These are phyloP conservation scores for Glyptemys insculpta DNA, from an alignment of 2,797 vertebrate genomes.

Conservation along the genomic window DNA sequence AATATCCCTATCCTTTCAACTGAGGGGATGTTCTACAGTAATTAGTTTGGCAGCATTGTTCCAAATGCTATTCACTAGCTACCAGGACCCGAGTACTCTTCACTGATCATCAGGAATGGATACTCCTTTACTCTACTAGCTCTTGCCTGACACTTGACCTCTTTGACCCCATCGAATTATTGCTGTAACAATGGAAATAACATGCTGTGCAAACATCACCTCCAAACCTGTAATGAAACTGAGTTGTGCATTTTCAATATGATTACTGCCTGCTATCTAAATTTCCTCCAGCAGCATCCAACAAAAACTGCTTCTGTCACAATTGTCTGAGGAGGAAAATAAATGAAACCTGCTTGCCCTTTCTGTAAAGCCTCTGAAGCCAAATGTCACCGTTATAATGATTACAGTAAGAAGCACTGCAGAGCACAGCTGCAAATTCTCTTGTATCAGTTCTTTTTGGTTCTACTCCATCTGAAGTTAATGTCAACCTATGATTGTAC, in stretches of 20 bases:
- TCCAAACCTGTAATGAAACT: not conserved
- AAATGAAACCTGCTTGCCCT: not conserved
- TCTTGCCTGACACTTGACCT: not conserved
- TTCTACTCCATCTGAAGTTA: not conserved
- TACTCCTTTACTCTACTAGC: not conserved
- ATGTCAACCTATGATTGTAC: not conserved
- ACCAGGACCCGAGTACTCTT: rapidly evolving
- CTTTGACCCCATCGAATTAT: not conserved
- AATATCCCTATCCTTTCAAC: not conserved
- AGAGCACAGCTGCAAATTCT: not conserved
- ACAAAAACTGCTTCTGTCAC: not conserved
- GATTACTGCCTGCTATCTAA: not conserved
- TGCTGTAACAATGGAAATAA: not conserved
- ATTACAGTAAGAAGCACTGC: not conserved
- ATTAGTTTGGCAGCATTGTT: not conserved
- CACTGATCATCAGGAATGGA: not conserved
- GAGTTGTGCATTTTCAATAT: not conserved
- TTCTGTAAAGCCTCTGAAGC: not conserved
- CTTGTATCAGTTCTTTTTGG: not conserved
- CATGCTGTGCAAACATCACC: not conserved
- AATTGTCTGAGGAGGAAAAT: not conserved
- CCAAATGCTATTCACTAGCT: not conserved
- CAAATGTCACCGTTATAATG: not conserved
- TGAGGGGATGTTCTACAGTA: not conserved
- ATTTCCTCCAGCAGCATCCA: not conserved